Percentiles rank a stretch among this genome's conserved stretches.
Conservation (phyloP, 2,888 invertebrate genomes). For the Meganola albula region DNA sequence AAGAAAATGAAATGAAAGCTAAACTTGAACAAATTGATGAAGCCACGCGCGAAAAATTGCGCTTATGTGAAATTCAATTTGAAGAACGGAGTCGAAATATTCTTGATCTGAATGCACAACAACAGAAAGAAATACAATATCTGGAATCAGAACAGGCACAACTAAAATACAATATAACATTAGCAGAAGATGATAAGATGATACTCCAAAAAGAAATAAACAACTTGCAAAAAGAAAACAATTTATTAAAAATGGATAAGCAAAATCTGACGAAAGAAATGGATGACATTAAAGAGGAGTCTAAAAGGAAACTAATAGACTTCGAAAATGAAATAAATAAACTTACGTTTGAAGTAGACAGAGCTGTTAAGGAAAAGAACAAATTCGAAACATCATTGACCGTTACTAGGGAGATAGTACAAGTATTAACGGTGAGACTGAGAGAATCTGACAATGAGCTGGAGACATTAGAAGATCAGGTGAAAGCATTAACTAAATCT, state of each 20-base stretch:
- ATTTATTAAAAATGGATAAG: slow-evolving; percentile 45
- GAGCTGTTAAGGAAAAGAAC: slow-evolving; percentile 68
- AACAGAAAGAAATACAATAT: slow-evolving; percentile 48
- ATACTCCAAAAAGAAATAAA: slow-evolving; percentile 48
- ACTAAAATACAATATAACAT: slow-evolving; percentile 44
- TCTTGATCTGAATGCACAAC: slow-evolving; percentile 55
- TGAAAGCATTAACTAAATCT: slow-evolving; percentile 44
- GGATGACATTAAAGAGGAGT: slow-evolving; percentile 52
- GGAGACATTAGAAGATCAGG: slow-evolving; percentile 70
- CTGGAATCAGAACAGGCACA: slow-evolving; percentile 56
- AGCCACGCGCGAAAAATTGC: slow-evolving; percentile 61
- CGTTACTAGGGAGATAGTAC: slow-evolving; percentile 77
- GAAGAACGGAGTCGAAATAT: slow-evolving; percentile 59
- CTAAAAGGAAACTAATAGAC: slow-evolving; percentile 52
- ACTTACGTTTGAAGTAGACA: slow-evolving; percentile 62
- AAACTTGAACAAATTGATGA: slow-evolving; percentile 69
- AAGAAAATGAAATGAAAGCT: slow-evolving; percentile 65
- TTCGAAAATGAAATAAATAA: slow-evolving; percentile 65
- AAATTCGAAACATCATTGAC: slow-evolving; percentile 78
- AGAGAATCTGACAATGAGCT: slow-evolving; percentile 79
- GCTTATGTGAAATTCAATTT: slow-evolving; percentile 68
- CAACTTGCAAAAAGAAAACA: slow-evolving; percentile 46
- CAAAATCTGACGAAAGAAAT: slow-evolving; percentile 39
- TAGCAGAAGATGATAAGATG: slow-evolving; percentile 49
- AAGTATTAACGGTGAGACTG: slow-evolving; percentile 76